Base-by-base conservation (phyloP, 2,888 invertebrate genomes). In the Quadriops clusia region DNA sequence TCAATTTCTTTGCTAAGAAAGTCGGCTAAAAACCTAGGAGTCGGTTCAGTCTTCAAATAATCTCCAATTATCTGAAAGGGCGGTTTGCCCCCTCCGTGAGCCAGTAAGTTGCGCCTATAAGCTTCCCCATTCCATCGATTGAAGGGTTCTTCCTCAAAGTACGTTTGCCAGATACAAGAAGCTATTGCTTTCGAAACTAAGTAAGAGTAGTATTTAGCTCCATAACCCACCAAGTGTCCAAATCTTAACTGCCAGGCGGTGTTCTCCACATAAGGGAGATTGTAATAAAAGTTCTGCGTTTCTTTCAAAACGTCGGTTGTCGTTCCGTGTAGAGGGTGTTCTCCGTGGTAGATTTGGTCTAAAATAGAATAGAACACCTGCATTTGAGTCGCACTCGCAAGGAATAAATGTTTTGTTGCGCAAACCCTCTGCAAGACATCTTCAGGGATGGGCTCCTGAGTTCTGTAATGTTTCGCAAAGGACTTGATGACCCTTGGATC, bases 201-300 rank as follows among this genome's bases (percentile, higher is more conserved):
- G 64, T 99, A 99, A 1, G 97, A 85, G 60, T 97, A 98, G 64
- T 98, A 98, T 61, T 94, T 95, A 0, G 95, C 95, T 20, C 98
- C 98, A 61, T 99, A 99, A 2, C 95, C 94, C 3, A 95, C 86
- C 31, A 98, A 66, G 62, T 98, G 98, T 38, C 90, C 85, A 65
- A 98, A 98, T 34, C 95, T 70, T 47, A 90, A 70, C 52, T 95
- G 94, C 93, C 93, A 95, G 2, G 93, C 90, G 74, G 95, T 94
- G 50, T 89, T 76, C 33, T 77, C 68, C 1, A 94, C 82, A 53
- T 90, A 83, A 0, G 90, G 86, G 28, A 95, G 61, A 8, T 81
- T 77, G 49, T 90, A 91, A 60, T 89, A 93, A 44, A 77, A 17
- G 17, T 70, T 68, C 58, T 94, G 94, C 7, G 83, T 74, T 31